A percentile compares a stretch with the other conserved stretches of the same genome.
Conservation (phyloP, 2,888 invertebrate genomes). For the Prosopocoilus inquinatus region DNA sequence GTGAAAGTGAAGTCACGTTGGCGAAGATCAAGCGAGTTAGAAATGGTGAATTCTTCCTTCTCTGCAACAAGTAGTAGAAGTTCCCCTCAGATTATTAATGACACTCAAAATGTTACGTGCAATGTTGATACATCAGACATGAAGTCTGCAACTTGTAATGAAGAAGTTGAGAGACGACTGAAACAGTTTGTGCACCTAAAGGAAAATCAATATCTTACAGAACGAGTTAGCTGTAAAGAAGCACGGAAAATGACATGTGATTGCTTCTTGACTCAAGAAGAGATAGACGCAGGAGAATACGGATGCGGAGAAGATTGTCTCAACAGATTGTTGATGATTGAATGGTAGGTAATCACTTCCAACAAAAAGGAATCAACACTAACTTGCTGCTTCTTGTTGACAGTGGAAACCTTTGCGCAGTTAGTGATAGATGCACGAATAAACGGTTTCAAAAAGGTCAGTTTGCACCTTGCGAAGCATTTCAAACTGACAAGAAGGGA, state of each 20-base stretch:
- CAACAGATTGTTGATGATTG: slow-evolving; percentile 96
- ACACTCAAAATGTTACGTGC: background rate
- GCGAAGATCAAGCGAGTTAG: slow-evolving; percentile 73
- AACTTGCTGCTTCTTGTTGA: slow-evolving; percentile 38
- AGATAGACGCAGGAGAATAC: slow-evolving; percentile 75
- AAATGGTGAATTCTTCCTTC: slow-evolving; percentile 37
- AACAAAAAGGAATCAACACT: background rate
- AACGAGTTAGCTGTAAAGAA: slow-evolving; percentile 84
- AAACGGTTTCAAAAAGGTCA: slow-evolving; percentile 87
- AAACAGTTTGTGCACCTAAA: slow-evolving; percentile 77
- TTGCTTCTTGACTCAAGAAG: slow-evolving; percentile 88
- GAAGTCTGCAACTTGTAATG: slow-evolving; percentile 13
- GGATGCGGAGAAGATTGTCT: slow-evolving; percentile 96
- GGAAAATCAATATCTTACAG: slow-evolving; percentile 84
- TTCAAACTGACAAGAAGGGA: slow-evolving; percentile 91
- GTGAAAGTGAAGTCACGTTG: slow-evolving; percentile 79
- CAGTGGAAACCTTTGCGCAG: slow-evolving; percentile 87
- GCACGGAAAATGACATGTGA: slow-evolving; percentile 94
- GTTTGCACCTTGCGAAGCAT: slow-evolving; percentile 83
- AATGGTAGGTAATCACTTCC: slow-evolving; percentile 68
- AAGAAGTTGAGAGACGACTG: slow-evolving; percentile 60
- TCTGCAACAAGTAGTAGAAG: slow-evolving; percentile 2
- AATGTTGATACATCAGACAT: background rate
- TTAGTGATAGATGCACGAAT: slow-evolving; percentile 90
- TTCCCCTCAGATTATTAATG: slow-evolving; percentile 3